Conservation (phyloP, 2,888 invertebrate species). For the Apamea crenata region DNA sequence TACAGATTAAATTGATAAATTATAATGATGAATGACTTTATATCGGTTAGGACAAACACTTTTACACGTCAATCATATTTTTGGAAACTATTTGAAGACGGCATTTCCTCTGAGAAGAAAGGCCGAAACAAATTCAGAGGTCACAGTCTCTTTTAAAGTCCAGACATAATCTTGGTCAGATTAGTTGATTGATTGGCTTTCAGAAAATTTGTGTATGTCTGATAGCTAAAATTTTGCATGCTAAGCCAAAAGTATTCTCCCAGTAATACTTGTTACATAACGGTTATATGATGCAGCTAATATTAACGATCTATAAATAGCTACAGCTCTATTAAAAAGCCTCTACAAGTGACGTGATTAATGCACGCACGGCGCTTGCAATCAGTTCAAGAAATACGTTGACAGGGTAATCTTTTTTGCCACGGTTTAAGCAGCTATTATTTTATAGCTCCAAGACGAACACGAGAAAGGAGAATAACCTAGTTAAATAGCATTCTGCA, state of each 20-base stretch:
- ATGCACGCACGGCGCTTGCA: constrained; percentile 5
- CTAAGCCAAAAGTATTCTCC: not conserved
- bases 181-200: no score
- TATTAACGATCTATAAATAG: not conserved
- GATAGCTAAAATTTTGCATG: not conserved
- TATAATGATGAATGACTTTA: no score
- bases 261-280: not conserved
- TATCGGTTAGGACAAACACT: not conserved
- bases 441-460: not conserved
- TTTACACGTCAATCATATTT: not conserved
- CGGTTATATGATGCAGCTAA: not conserved
- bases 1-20: not conserved
- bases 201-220: not conserved
- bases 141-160: not conserved
- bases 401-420: not conserved
- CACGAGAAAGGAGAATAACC: not conserved
- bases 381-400: not conserved
- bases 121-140: not conserved
- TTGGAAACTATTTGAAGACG: not conserved
- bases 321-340: not conserved
- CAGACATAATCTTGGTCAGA: not conserved
- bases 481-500: not conserved
- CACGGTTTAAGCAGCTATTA: not conserved
- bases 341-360: not conserved
- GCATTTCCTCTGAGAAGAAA: not conserved